Evolutionary conservation across 2,888 invertebrate species (phyloP), one percentile per base, ranked within the genome.

Genomic region (Liodrosophila aerea): DNA sequence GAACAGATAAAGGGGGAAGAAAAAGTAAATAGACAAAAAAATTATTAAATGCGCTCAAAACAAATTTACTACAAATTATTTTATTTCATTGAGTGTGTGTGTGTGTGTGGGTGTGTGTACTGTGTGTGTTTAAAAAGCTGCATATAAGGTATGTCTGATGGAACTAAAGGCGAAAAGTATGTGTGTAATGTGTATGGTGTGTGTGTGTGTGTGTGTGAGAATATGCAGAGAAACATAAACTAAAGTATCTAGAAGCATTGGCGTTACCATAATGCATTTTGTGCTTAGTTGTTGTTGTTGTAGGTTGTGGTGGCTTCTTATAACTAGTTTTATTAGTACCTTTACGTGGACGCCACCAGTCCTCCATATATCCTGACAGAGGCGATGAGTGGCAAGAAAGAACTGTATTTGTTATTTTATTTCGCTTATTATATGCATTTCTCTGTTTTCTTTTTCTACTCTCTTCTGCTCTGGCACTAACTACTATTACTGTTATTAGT

Each of bases 351-450:
- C 96, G 95, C 96, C 96, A 97, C 97, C 97, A 97, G 93, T 97
- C 96, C 95, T 97, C 97, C 95, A 96, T 96, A 94, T 96, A 97
- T 94, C 96, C 96, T 97, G 95, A 95, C 95, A 96, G 95, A 92
- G 94, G 94, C 92, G 95, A 95, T 93, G 96, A 95, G 94, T 93
- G 93, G 93, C 93, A 93, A 93, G 93, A 93, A 90, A 90, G 90
- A 90, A 90, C 90, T 90, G 89, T 88, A 90, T 90, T 90, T 89
- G 90, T 90, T 90, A 90, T 90, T 90, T 90, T 87, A 89, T 90
- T 90, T 90, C 89, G 89, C 86, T 88, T 58, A 54, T 62, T 57
- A 54, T 50, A 70, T 59, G 53, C 71, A 53, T 40, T 37, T 31
- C 9, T 40, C 18, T 18, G 13, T 13, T 16, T 37, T 13, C 9